Conservation (phyloP, 2,797 vertebrate species). For the Scolopax rusticola region DNA sequence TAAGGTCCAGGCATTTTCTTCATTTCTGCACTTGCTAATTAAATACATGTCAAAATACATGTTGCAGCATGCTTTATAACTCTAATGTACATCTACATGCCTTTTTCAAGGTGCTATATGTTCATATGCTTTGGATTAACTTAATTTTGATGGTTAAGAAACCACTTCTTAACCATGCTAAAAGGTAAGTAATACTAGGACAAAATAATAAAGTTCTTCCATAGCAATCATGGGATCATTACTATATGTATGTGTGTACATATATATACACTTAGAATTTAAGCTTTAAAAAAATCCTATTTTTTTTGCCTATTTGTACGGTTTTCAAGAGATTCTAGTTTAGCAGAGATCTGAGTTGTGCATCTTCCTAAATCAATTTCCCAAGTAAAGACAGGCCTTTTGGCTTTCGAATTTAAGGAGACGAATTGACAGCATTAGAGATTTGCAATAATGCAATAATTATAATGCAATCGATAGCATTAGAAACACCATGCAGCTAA, state of each 20-base stretch:
- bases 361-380: neutral
- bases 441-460: neutral
- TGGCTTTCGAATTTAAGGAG: neutral
- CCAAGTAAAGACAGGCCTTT: neutral
- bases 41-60: neutral
- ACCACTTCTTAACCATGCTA: neutral
- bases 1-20: neutral
- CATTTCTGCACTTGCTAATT: neutral
- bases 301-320: neutral
- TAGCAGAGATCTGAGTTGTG: neutral
- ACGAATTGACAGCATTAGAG: neutral
- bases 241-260: too few relatives aligned
- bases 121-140: neutral
- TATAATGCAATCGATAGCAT: neutral
- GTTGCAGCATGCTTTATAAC: neutral
- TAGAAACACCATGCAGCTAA: neutral
- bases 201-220: neutral
- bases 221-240: neutral
- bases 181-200: neutral
- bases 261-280: neutral
- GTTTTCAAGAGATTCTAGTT: neutral
- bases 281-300: neutral
- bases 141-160: neutral
- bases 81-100: neutral
- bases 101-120: neutral